Base-by-base conservation (phyloP, 2,797 vertebrate species). In the Heterohyrax brucei region DNA sequence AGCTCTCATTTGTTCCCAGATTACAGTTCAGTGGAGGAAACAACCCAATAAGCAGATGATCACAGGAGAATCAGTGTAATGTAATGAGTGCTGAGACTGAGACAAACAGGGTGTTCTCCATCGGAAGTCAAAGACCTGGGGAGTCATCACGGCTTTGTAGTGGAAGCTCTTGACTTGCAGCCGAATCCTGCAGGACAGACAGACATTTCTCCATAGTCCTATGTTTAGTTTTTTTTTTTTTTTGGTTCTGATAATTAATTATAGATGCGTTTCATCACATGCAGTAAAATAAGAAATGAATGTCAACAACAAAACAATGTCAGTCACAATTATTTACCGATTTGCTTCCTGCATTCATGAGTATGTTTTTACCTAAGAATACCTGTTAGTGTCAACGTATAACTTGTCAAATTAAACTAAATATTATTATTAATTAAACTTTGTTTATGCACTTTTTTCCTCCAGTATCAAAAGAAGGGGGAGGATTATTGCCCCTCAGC, bases 331-430 rank as follows among this genome's bases (percentile, higher is more conserved):
- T 88, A 83, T 68, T 50, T 93, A 93, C 89, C 96, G 89, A 85
- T 92, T 83, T 94, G 26, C 59, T 94, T 92, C 53, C 90, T 95
- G 19, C 75, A 4, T 93, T 88, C 89, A 72, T 81, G 73, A 18
- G 24, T 91, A n/a, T 95, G 50, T 95, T 96, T 94, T 97, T 95
- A 92, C 91, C 82, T 92, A 85, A 83, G 94, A 91, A 30, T 56
- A 76, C 83, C 91, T 95, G 7, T 91, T 89, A 91, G 48, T 87
- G 73, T 96, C 93, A 80, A 73, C 92, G 77, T 66, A 46, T 84
- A 94, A 95, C 90, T 94, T 94, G 84, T 95, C 93, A 81, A 89
- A 92, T 62, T 91, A 93, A 96, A 92, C 76, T 84, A 81, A 72
- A 84, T 97, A 82, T 84, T 89, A 76, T 76, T 83, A 92, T 79